Percentiles rank a stretch among this genome's conserved stretches.
phyloP scores from a whole-genome alignment of 2,113 vertebrate genomes.

The Sebastes fasciatus region DNA sequence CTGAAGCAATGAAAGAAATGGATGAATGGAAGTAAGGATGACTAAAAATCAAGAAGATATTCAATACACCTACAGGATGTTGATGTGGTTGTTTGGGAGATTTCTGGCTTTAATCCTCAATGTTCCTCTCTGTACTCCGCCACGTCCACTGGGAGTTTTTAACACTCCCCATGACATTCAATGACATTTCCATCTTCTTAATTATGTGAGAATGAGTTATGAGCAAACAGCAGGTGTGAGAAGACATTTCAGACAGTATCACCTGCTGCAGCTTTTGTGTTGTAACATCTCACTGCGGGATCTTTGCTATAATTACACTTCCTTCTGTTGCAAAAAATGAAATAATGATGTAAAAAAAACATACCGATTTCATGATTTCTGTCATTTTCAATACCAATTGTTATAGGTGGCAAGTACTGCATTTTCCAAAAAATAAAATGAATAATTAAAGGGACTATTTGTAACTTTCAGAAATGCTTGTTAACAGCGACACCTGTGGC shows the following conservation, averaged over 20 bases:
- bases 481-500: no score
- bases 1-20: not conserved
- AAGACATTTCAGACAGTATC: not conserved
- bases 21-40: not conserved
- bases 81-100: not conserved
- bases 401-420: not conserved
- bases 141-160: slow-evolving; percentile 5
- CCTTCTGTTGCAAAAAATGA: not conserved
- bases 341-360: not conserved
- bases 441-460: no score
- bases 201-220: slow-evolving; percentile 8
- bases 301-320: not conserved
- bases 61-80: not conserved
- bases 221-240: not conserved
- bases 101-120: not conserved
- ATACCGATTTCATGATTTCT: not conserved
- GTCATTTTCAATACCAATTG: not conserved
- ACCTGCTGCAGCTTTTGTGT: not conserved
- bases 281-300: not conserved
- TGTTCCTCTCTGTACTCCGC: not conserved
- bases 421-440: not conserved
- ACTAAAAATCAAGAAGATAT: slow-evolving; percentile 1
- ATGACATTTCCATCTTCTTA: slow-evolving; percentile 38
- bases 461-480: no score
- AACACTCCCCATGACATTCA: slow-evolving; percentile 27